Base-by-base conservation (phyloP, 2,888 invertebrate genomes). In the Diadromus collaris region DNA sequence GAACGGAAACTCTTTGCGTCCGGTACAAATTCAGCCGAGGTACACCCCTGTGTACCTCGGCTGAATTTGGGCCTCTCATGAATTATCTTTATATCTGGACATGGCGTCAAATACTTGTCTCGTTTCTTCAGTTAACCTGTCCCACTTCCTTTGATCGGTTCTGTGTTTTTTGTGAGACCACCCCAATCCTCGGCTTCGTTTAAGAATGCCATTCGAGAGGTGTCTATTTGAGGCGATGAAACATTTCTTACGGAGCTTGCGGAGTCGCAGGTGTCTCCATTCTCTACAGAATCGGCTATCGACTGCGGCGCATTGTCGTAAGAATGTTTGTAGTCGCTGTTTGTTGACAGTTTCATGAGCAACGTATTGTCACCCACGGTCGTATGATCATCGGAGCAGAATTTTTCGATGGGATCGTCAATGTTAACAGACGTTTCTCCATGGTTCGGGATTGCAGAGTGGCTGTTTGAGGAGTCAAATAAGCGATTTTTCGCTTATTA, bases 161-260 rank as follows among this genome's bases (percentile, higher is more conserved):
- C 34, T 34, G 34, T 9, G 7, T 71, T 61, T 46, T 74, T 68
- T 6, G 32, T 56, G 2, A 70, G 54, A 1, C 68, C 72, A 34
- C 61, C 67, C 76, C 78, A 81, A 38, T 44, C 38, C 38, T 78
- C 76, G 19, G 19, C 41, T 48, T 78, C 78, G 44, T 76, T 72
- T 1, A 77, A 61, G 21, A 51, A 72, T 16, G 10, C 19, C 27
- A 34, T 71, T 71, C 27, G 16, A 21, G 27, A 24, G 27, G 63
- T 19, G 27, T 41, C 63, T n/a, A n/a, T n/a, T n/a, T n/a, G n/a
- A n/a, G n/a, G n/a, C n/a, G 24, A n/a, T 21, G 21, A 7, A 34
- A 9, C 7, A 34, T 34, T 9, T 34, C 34, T 1, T 34, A 6
- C 9, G 9, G 34, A 34, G 9, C 9, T 34, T 44, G 44, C 32